Evolutionary conservation across 2,888 invertebrate species (phyloP).

Genomic region (Chymomyza caudatula): DNA sequence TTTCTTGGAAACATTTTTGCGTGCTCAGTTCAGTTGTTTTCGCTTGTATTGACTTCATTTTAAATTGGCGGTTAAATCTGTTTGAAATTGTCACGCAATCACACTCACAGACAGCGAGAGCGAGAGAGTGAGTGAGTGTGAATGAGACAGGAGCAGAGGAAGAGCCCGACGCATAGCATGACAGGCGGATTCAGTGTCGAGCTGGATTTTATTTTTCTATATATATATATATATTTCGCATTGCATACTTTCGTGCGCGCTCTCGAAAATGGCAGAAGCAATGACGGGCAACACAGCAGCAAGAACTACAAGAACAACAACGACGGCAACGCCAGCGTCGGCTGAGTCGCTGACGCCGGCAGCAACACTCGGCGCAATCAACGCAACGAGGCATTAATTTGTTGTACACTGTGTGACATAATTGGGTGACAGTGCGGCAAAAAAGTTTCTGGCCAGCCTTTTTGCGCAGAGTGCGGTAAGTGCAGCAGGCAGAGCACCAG

Average conservation of each 20-base stretch:
- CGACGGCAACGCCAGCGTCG: slow-evolving; percentile 1
- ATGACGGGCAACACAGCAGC: background rate
- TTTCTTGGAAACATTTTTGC: slow-evolving; percentile 20
- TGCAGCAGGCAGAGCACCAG: slow-evolving; percentile 14
- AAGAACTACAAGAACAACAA: background rate
- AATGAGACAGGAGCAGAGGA: background rate
- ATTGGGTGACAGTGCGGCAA: slow-evolving; percentile 72
- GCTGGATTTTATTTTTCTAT: slow-evolving; percentile 54
- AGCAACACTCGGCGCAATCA: slow-evolving; percentile 63
- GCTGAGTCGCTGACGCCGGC: slow-evolving; percentile 18
- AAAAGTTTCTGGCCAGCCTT: slow-evolving; percentile 51
- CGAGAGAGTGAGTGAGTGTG: background rate
- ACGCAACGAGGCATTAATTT: slow-evolving; percentile 75
- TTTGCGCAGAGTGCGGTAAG: background rate
- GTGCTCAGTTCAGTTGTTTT: slow-evolving; percentile 44
- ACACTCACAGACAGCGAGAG: slow-evolving; percentile 40
- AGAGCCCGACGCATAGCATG: background rate
- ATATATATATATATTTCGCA: slow-evolving; percentile 48
- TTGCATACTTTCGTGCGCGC: slow-evolving; percentile 66
- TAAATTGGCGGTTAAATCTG: slow-evolving; percentile 73
- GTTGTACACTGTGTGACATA: slow-evolving; percentile 73
- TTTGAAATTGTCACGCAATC: slow-evolving; percentile 73
- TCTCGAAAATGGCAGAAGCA: slow-evolving; percentile 12
- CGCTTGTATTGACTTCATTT: slow-evolving; percentile 71
- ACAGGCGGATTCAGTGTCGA: slow-evolving; percentile 9